These are phyloP conservation scores for Cryptocheilus praepositus DNA, from an alignment of 2,888 invertebrate genomes.

Conservation along the genomic window DNA sequence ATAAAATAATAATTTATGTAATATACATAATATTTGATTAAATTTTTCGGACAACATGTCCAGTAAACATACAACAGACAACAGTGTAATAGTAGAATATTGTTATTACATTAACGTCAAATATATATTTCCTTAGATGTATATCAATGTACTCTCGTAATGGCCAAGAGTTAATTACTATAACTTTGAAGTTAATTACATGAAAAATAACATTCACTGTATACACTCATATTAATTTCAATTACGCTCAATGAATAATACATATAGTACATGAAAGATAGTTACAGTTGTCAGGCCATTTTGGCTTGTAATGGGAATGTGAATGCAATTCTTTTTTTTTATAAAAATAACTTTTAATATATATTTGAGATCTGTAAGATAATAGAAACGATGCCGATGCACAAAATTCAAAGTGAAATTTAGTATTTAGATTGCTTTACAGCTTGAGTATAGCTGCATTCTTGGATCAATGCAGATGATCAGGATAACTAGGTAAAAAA, in stretches of 20 bases:
- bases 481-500: slow-evolving; percentile 36
- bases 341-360: slow-evolving; percentile 68
- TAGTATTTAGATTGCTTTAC: slow-evolving; percentile 36
- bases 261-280: slow-evolving; percentile 66
- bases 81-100: slow-evolving; percentile 73
- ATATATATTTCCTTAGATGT: slow-evolving; percentile 62
- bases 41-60: slow-evolving; percentile 61
- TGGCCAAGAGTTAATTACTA: slow-evolving; percentile 53
- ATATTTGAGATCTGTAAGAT: slow-evolving; percentile 62
- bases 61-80: slow-evolving; percentile 72
- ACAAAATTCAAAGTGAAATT: slow-evolving; percentile 44
- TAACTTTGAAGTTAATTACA: slow-evolving; percentile 62
- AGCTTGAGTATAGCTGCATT: slow-evolving; percentile 32
- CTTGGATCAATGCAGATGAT: slow-evolving; percentile 31
- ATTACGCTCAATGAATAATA: slow-evolving; percentile 64
- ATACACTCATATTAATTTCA: slow-evolving; percentile 66
- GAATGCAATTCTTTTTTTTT: slow-evolving; percentile 55
- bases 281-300: slow-evolving; percentile 65
- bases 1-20: slow-evolving; percentile 73
- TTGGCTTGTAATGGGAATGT: slow-evolving; percentile 67
- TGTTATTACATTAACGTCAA: slow-evolving; percentile 72
- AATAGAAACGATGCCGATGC: slow-evolving; percentile 56
- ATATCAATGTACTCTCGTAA: slow-evolving; percentile 57
- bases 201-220: slow-evolving; percentile 69
- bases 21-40: slow-evolving; percentile 71